Evolutionary conservation across 1,140 invertebrate species (phyloP), one percentile per base, ranked within the genome.

Genomic region (Pachyrhynchus sulphureomaculatus): DNA sequence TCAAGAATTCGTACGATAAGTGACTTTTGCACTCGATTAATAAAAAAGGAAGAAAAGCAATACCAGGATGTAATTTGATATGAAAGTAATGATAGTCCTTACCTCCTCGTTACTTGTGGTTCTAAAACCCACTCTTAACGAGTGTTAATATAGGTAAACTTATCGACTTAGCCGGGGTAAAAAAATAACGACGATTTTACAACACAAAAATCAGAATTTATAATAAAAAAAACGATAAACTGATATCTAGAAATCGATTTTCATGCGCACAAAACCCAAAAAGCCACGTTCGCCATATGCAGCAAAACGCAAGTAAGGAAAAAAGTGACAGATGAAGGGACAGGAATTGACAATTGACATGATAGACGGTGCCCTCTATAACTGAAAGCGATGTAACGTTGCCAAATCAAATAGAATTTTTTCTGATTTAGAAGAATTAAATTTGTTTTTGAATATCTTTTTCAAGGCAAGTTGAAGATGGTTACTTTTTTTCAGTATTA

Each of bases 21-120:
- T 24, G 44, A 23, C 20, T 47, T 47, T 32, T 32, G 26, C 17
- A 47, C 26, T 26, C n/a, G 10, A 6, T 6, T 20, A 33, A 33
- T 13, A 18, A 29, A 26, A 26, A 48, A 12, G 10, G 20, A 34
- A 33, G 34, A 51, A 34, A 51, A 42, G 39, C 15, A 42, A n/a
- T 18, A 42, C 15, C 15, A 34, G 29, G 47, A 49, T 17, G 47
- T 49, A 49, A 49, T 17, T 49, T 34, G 47, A 49, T 49, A 49
- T 49, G 26, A 6, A 29, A 37, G 12, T 21, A 26, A 13, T n/a
- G 44, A 47, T 47, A 26, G 17, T 20, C 4, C 51, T 53, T 53
- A 53, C 51, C 51, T 53, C 51, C 51, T 53, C 51, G 51, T 53
- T 53, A 33, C 51, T 53, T 53, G 37, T 52, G 51, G 51, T 24